Percentiles rank a stretch among this genome's conserved stretches.
Conservation (phyloP, 1,140 invertebrate genomes). For the Brachionus paranguensis region DNA sequence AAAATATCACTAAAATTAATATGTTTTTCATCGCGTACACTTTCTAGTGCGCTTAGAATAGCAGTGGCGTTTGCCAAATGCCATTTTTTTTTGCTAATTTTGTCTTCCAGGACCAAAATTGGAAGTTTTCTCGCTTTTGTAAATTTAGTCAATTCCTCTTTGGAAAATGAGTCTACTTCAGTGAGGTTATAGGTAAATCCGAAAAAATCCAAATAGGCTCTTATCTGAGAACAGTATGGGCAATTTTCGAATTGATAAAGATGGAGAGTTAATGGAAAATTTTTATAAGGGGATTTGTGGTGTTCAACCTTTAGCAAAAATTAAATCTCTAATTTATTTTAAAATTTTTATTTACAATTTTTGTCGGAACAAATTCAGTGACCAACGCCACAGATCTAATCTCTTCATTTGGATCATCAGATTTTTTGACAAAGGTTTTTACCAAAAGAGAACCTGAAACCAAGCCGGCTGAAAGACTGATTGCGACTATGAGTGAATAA, state of each 20-base stretch:
- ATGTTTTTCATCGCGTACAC: neutral
- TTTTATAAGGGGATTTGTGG: neutral
- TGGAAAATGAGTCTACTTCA: slow-evolving; percentile 87
- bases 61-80: slow-evolving; percentile 13
- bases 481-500: neutral
- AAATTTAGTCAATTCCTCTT: slow-evolving; percentile 79
- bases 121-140: slow-evolving; percentile 90
- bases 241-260: slow-evolving; percentile 38
- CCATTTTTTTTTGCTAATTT: slow-evolving; percentile 1
- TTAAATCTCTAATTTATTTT: neutral
- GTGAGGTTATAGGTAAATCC: slow-evolving; percentile 90
- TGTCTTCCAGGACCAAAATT: slow-evolving; percentile 56
- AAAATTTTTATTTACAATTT: neutral
- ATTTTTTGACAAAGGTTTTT: neutral
- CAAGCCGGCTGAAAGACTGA: neutral
- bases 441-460: neutral
- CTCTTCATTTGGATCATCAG: neutral
- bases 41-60: slow-evolving; percentile 27
- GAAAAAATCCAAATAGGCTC: slow-evolving; percentile 84
- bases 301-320: neutral
- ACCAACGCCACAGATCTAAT: neutral
- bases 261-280: slow-evolving; percentile 17
- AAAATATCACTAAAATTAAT: neutral
- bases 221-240: slow-evolving; percentile 89
- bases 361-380: neutral